These are phyloP conservation scores for Cephus spinipes DNA, from an alignment of 2,888 invertebrate genomes.

Conservation along the genomic window DNA sequence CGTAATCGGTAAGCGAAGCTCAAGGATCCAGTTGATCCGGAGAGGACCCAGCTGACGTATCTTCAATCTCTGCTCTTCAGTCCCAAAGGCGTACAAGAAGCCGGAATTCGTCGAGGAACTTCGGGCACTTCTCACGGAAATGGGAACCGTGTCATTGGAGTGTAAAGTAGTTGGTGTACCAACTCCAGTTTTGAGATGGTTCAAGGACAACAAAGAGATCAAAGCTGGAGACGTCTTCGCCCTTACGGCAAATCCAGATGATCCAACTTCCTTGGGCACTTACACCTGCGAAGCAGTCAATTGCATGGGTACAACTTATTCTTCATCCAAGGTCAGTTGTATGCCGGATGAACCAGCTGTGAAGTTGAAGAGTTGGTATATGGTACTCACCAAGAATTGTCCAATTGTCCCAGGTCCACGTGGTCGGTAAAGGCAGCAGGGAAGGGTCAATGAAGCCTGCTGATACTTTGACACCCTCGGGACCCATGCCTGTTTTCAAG, in stretches of 20 bases:
- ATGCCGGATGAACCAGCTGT: not conserved
- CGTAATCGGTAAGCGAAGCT: constrained; percentile 74
- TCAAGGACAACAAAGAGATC: constrained; percentile 88
- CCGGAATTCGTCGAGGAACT: constrained; percentile 90
- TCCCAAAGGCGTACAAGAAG: constrained; percentile 89
- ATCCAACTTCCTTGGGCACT: constrained; percentile 87
- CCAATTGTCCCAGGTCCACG: constrained; percentile 72
- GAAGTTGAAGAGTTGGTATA: not conserved
- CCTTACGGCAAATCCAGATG: constrained; percentile 84
- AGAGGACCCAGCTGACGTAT: not conserved
- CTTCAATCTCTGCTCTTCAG: constrained; percentile 60
- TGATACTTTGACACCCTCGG: constrained; percentile 72
- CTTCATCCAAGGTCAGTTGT: constrained; percentile 75
- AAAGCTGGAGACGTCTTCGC: constrained; percentile 92
- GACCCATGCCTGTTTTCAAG: constrained; percentile 83
- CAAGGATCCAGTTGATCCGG: not conserved
- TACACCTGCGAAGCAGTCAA: constrained; percentile 91
- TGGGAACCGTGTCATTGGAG: constrained; percentile 90
- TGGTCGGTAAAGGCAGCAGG: constrained; percentile 78
- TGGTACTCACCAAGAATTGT: not conserved
- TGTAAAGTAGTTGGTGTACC: constrained; percentile 94
- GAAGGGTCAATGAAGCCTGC: constrained; percentile 78
- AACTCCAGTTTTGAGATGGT: constrained; percentile 81
- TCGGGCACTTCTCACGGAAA: constrained; percentile 84
- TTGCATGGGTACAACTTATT: constrained; percentile 88